These are phyloP conservation scores for Ypsolopha sequella DNA, from an alignment of 2,888 invertebrate genomes.

Conservation along the genomic window DNA sequence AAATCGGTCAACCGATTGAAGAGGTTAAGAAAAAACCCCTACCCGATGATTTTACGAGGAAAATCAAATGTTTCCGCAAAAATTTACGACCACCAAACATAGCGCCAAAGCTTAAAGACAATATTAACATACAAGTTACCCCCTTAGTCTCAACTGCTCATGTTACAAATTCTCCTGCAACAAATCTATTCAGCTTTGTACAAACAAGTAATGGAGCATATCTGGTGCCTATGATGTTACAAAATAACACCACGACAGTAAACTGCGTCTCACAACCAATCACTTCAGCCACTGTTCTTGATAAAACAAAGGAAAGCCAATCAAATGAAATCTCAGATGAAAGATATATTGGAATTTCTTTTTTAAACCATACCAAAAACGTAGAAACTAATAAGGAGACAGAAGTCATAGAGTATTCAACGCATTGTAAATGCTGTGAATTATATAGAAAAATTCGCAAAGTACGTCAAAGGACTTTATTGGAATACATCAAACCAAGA, in stretches of 20 bases:
- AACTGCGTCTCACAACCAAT: constrained; percentile 17
- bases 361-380: neutral
- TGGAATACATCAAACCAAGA: constrained; percentile 34
- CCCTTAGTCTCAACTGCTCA: neutral
- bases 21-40: constrained; percentile 25
- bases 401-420: neutral
- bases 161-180: neutral
- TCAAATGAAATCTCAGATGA: neutral
- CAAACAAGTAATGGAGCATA: constrained; percentile 26
- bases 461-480: constrained; percentile 31
- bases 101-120: constrained; percentile 9
- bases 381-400: constrained; percentile 6
- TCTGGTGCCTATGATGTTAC: constrained; percentile 25
- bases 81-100: constrained; percentile 6
- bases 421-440: constrained; percentile 45
- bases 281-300: neutral
- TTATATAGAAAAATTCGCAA: constrained; percentile 33
- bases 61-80: constrained; percentile 14
- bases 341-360: too few species aligned
- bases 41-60: constrained; percentile 34
- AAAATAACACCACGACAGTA: constrained; percentile 11
- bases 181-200: constrained; percentile 21
- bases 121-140: constrained; percentile 15
- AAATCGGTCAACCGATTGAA: constrained; percentile 13
- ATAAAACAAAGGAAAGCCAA: constrained; percentile 2